Base-by-base conservation (phyloP, 2,113 vertebrate genomes). In the Arothron firmamentum region DNA sequence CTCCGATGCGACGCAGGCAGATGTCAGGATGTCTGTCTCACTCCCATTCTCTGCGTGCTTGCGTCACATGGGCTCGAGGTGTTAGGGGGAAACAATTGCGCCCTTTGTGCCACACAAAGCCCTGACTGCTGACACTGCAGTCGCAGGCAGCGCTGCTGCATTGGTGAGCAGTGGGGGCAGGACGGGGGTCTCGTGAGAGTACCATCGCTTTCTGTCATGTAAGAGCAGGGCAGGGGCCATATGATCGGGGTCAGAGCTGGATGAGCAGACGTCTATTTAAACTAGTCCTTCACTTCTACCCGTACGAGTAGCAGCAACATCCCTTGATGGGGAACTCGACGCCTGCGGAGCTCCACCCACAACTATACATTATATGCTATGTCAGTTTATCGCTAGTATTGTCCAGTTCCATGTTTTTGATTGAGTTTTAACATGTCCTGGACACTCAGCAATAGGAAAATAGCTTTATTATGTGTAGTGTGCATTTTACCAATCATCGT, bases 21-120 rank as follows among this genome's bases (percentile, higher is more conserved):
- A 86, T 75, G 86, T 90, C 85, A 86, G 84, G 83, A 87, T 89
- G 63, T 74, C 57, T 63, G 51, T 43, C 43, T 55, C 74, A 59
- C 52, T 47, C 28, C 51, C 61, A 61, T 55, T 60, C 71, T 68
- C 56, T 77, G 67, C 72, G 60, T 79, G 85, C 79, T 84, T 88
- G 89, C 74, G 80, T 90, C 88, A 90, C 87, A 91, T 91, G 88
- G 80, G 78, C 67, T 65, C 9, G 76, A 80, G 83, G 87, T 80
- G 83, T 90, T 90, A 90, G 90, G 84, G 84, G 83, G 90, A 90
- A 90, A 92, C 91, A 92, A 91, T 80, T 78, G 62, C 83, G 12
- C 65, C 90, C 77, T 90, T 92, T 92, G 90, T 91, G 82, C 63
- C 72, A 56, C 85, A 90, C 87, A 90, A 91, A 91, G 88, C 85